A percentile compares a stretch with the other conserved stretches of the same genome.
Conservation (phyloP, 2,797 vertebrate genomes). For the Scyliorhinus canicula region DNA sequence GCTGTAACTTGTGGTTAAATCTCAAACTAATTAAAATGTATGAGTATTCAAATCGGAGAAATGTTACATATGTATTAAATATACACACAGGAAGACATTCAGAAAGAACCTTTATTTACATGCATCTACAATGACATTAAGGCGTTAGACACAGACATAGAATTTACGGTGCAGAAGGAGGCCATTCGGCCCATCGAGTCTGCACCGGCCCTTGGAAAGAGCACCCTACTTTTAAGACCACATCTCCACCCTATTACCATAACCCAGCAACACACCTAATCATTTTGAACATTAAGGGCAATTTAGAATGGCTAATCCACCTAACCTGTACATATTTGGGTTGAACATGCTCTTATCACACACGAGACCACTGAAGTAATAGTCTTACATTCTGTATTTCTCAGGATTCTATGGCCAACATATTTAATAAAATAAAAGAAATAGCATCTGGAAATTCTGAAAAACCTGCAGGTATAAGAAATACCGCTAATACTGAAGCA, state of each 20-base stretch:
- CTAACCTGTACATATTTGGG: too few species aligned
- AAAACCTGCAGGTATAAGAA: not conserved
- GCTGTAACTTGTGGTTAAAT: not conserved
- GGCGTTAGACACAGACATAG: not conserved
- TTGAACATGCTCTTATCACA: not conserved
- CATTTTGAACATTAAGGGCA: too few species aligned
- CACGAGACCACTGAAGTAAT: not conserved
- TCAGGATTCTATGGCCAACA: not conserved
- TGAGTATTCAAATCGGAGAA: not conserved
- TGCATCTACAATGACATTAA: slow-evolving; percentile 34
- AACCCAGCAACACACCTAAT: too few species aligned
- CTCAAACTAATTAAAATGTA: not conserved
- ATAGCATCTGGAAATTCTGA: not conserved
- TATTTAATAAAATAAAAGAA: not conserved
- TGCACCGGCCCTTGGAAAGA: too few species aligned
- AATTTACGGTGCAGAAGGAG: too few species aligned
- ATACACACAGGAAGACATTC: not conserved
- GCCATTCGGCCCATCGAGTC: too few species aligned
- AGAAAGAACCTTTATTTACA: not conserved
- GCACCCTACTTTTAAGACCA: too few species aligned
- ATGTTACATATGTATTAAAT: not conserved
- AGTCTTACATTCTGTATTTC: not conserved
- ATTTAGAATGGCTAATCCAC: too few species aligned
- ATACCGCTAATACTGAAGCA: not conserved
- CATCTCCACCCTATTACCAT: too few species aligned